Evolutionary conservation across 1,140 invertebrate species (phyloP).

Genomic region (Drosophila rufa): DNA sequence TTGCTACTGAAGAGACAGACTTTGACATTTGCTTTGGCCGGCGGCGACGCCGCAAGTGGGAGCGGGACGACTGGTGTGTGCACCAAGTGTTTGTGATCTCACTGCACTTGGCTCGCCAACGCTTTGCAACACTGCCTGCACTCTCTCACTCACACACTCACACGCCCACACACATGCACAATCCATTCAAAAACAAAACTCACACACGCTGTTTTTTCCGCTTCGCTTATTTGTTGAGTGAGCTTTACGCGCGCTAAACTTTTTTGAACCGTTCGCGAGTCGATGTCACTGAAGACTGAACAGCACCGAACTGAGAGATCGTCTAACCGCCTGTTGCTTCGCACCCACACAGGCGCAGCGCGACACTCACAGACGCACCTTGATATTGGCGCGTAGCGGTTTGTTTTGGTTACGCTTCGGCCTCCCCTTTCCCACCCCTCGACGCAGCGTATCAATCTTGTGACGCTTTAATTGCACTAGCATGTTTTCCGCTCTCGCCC

Average conservation of each 20-base stretch:
- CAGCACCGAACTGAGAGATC: constrained; percentile 21
- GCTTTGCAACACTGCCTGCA: constrained; percentile 62
- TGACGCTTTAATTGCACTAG: constrained; percentile 34
- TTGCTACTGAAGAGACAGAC: constrained; percentile 52
- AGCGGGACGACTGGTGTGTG: constrained; percentile 40
- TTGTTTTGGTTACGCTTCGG: constrained; percentile 39
- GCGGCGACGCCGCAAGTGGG: constrained; percentile 41
- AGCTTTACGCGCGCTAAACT: constrained; percentile 51
- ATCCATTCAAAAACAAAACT: constrained; percentile 36
- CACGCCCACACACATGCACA: constrained; percentile 25
- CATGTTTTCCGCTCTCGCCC: constrained; percentile 37
- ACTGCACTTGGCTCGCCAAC: constrained; percentile 28
- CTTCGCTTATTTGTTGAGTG: constrained; percentile 18
- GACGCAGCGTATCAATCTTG: neutral
- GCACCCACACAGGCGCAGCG: constrained; percentile 49
- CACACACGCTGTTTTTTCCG: constrained; percentile 42
- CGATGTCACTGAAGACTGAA: constrained; percentile 67
- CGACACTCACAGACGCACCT: constrained; percentile 13
- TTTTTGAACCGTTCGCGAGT: constrained; percentile 68
- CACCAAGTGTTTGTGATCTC: constrained; percentile 36
- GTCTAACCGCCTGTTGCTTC: constrained; percentile 73
- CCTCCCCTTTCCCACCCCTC: constrained; percentile 10
- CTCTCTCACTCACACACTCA: constrained; percentile 1
- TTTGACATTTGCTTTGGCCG: constrained; percentile 57
- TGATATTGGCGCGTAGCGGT: constrained; percentile 22